phyloP scores from a whole-genome alignment of 1,140 invertebrate genomes.

The Ladona fulva region DNA sequence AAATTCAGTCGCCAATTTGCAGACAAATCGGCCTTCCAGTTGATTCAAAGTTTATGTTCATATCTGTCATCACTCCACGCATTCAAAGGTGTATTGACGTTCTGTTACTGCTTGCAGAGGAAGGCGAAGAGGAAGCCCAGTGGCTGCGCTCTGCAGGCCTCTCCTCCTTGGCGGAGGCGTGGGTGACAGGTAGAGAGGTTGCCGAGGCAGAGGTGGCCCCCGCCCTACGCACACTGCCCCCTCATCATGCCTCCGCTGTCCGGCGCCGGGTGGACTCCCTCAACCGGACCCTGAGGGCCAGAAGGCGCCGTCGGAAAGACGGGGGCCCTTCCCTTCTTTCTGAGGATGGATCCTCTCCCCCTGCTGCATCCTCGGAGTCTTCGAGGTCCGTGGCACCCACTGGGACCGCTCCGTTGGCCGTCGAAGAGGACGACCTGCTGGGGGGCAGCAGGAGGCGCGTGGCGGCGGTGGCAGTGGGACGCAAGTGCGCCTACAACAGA shows the following conservation, averaged over 20 bases:
- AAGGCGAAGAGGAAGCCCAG: constrained; percentile 48
- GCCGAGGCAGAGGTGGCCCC: constrained; percentile 46
- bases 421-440: neutral
- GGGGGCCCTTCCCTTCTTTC: neutral
- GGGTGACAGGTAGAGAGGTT: constrained; percentile 48
- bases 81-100: too few relatives aligned
- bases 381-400: too few relatives aligned
- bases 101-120: constrained; percentile 20
- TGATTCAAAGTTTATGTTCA: too few relatives aligned
- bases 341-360: neutral
- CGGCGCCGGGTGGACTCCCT: constrained; percentile 61
- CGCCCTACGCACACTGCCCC: constrained; percentile 45
- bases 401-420: neutral
- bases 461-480: neutral
- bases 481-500: constrained; percentile 1
- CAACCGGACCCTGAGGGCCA: constrained; percentile 64
- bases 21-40: too few relatives aligned
- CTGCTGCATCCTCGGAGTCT: neutral
- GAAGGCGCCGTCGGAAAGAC: constrained; percentile 30
- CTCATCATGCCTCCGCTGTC: constrained; percentile 64
- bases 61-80: too few relatives aligned
- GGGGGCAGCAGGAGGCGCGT: neutral
- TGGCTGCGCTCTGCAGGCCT: constrained; percentile 51
- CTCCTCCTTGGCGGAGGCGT: constrained; percentile 45
- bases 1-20: too few relatives aligned